Conservation (phyloP, 2,113 vertebrate genomes). For the Esox niger region DNA sequence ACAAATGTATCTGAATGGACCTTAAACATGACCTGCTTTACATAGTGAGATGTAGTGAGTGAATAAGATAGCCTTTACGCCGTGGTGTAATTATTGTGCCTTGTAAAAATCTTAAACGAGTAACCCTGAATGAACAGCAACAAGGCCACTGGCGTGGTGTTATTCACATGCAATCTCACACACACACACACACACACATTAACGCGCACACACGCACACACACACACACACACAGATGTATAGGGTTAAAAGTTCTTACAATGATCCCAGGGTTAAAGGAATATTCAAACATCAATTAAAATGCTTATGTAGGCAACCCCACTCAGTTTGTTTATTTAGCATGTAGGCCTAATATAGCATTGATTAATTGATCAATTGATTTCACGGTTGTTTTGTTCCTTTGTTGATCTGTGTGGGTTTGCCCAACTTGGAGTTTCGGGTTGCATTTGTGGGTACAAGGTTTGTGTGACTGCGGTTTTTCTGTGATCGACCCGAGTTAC, state of each 20-base stretch:
- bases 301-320: background rate
- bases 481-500: conserved; percentile 48
- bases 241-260: too few species aligned
- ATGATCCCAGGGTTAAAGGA: too few species aligned
- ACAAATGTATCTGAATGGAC: background rate
- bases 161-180: too few species aligned
- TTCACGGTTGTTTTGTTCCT: conserved; percentile 70
- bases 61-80: too few species aligned
- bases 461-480: conserved; percentile 51
- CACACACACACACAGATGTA: background rate
- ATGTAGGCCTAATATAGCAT: conserved; percentile 31
- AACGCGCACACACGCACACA: too few species aligned
- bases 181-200: too few species aligned
- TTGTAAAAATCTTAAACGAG: background rate
- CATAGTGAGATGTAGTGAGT: background rate
- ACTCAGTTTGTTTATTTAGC: conserved; percentile 35
- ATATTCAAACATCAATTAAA: conserved; percentile 11
- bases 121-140: background rate
- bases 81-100: background rate
- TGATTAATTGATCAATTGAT: conserved; percentile 42
- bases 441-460: conserved; percentile 55
- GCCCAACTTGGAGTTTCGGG: conserved; percentile 66
- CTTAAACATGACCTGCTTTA: background rate
- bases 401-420: conserved; percentile 67
- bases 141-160: background rate